phyloP scores from a whole-genome alignment of 1,140 invertebrate genomes.

The Trypoxylus dichotomus region DNA sequence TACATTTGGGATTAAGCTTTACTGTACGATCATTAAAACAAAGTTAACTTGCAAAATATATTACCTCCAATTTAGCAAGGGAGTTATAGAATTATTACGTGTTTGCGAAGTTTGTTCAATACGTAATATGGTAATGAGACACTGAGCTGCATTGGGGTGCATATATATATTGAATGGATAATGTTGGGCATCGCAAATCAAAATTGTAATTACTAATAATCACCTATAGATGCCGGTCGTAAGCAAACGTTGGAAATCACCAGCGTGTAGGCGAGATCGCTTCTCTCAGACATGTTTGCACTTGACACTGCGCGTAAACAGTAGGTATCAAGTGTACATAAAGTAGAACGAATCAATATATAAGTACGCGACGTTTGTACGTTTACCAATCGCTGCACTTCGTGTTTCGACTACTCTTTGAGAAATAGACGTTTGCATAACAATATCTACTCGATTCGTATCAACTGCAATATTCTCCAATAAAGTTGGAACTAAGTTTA shows the following conservation, averaged over 20 bases:
- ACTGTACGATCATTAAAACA: neutral
- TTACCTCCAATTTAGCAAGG: neutral
- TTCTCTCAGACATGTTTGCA: neutral
- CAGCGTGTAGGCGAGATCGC: neutral
- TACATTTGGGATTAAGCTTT: conserved; percentile 30
- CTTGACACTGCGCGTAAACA: neutral
- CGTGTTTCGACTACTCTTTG: too few relatives aligned
- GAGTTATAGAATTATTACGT: neutral
- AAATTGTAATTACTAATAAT: neutral
- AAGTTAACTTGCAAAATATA: conserved; percentile 18
- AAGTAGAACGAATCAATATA: neutral
- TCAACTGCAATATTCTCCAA: too few relatives aligned
- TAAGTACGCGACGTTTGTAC: neutral
- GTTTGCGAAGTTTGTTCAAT: too few relatives aligned
- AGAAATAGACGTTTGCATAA: too few relatives aligned
- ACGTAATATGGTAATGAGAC: too few relatives aligned
- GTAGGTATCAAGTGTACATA: neutral
- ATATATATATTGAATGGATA: neutral
- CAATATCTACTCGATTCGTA: too few relatives aligned
- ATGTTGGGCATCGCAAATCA: neutral
- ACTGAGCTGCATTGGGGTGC: too few relatives aligned
- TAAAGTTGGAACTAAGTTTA: too few relatives aligned
- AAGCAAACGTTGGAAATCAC: neutral
- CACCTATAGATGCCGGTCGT: neutral
- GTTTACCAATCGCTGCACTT: neutral